Evolutionary conservation across 2,888 invertebrate species (phyloP).

Genomic region (Isotomurus palustris): DNA sequence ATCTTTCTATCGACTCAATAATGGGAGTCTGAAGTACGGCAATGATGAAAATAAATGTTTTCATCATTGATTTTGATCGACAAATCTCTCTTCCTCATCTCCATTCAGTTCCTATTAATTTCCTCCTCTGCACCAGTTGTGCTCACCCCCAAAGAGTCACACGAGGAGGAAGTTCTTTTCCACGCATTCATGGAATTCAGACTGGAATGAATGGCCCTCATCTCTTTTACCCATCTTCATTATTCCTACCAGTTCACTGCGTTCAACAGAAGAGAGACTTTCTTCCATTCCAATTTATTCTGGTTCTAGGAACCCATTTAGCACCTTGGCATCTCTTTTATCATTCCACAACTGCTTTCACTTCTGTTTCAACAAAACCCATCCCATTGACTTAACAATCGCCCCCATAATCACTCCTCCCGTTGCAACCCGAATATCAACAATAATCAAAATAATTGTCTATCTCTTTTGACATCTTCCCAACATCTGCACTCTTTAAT

Average conservation of each 20-base stretch:
- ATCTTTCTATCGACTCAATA: too few relatives aligned
- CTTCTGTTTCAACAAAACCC: slow-evolving; percentile 9
- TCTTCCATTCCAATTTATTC: slow-evolving; percentile 9
- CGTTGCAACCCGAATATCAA: slow-evolving; percentile 1
- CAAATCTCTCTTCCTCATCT: slow-evolving; percentile 28
- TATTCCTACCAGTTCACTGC: background rate
- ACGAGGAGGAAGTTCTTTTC: background rate
- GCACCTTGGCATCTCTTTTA: slow-evolving; percentile 15
- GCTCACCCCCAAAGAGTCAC: background rate
- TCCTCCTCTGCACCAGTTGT: slow-evolving; percentile 5
- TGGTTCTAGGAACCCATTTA: slow-evolving; percentile 8
- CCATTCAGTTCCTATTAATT: slow-evolving; percentile 22
- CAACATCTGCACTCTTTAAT: slow-evolving; percentile 13
- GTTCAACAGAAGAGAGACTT: too few relatives aligned
- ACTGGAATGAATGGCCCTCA: background rate
- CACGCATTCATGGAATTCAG: background rate
- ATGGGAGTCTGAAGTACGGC: too few relatives aligned
- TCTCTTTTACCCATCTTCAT: background rate
- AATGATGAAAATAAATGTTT: slow-evolving; percentile 35
- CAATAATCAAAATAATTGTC: slow-evolving; percentile 10
- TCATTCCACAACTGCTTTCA: slow-evolving; percentile 13
- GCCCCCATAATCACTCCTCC: background rate
- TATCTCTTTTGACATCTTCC: slow-evolving; percentile 5
- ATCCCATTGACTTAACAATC: slow-evolving; percentile 15
- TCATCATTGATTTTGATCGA: slow-evolving; percentile 38